Conservation (phyloP, 2,113 vertebrate species). For the Apistogramma diplotaenia region DNA sequence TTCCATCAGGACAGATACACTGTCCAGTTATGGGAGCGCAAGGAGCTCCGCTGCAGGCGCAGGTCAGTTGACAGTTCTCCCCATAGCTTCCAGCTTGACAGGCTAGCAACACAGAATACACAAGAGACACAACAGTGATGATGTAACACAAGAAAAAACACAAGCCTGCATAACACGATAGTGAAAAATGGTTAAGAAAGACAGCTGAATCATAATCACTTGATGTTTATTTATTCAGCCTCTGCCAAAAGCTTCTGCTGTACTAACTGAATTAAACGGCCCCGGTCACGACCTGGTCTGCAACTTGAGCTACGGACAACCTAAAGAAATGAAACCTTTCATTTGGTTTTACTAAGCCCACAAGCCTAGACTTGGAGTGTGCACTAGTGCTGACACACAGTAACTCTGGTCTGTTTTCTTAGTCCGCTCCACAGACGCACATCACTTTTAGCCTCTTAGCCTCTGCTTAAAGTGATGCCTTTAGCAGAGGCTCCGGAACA, state of each 20-base stretch:
- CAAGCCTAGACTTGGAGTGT: slow-evolving; percentile 25
- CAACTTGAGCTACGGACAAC: slow-evolving; percentile 3
- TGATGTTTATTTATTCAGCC: slow-evolving; percentile 37
- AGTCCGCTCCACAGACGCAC: slow-evolving; percentile 9
- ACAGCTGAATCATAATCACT: slow-evolving; percentile 3
- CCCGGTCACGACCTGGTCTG: slow-evolving; percentile 5
- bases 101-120: slow-evolving; percentile 41
- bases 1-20: slow-evolving; percentile 77
- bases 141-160: neutral
- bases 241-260: slow-evolving; percentile 36
- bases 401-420: slow-evolving; percentile 29
- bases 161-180: neutral
- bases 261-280: slow-evolving; percentile 38
- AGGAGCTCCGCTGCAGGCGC: slow-evolving; percentile 54
- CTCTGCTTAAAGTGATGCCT: slow-evolving; percentile 27
- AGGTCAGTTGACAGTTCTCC: slow-evolving; percentile 60
- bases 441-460: no score
- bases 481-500: slow-evolving; percentile 25
- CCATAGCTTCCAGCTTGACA: slow-evolving; percentile 65
- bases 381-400: slow-evolving; percentile 22
- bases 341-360: slow-evolving; percentile 23
- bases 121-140: neutral
- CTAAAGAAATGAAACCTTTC: neutral
- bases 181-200: neutral
- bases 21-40: slow-evolving; percentile 67